A percentile compares a stretch with the other conserved stretches of the same genome.
phyloP scores from a whole-genome alignment of 2,113 vertebrate species.

The Silurus meridionalis region DNA sequence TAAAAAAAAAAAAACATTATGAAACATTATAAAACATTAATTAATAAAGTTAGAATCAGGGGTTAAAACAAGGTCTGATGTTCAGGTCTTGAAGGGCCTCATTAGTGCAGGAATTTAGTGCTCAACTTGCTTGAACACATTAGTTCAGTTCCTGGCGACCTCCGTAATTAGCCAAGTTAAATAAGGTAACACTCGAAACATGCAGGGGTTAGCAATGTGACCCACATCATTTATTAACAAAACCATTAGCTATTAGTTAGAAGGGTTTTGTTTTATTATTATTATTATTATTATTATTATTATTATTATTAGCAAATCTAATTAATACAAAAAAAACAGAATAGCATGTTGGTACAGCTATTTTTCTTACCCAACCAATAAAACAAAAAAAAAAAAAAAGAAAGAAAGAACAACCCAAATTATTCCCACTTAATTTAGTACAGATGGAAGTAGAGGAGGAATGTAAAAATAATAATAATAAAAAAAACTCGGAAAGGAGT shows the following conservation, averaged over 20 bases:
- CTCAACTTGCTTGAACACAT: neutral
- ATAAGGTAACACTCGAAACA: neutral
- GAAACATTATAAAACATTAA: neutral
- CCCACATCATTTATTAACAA: conserved; percentile 8
- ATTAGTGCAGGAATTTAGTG: neutral
- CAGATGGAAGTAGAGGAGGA: no score
- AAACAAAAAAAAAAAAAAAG: no score
- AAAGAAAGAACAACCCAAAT: no score
- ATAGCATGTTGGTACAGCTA: no score
- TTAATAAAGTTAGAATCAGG: neutral
- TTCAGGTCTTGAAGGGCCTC: neutral
- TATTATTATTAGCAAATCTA: no score
- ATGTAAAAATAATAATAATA: no score
- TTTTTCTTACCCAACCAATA: no score
- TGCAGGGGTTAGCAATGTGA: neutral
- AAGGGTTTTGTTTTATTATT: neutral
- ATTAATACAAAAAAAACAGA: no score
- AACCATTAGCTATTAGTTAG: conserved; percentile 10
- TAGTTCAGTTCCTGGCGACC: neutral
- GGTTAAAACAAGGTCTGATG: neutral
- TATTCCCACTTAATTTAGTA: no score
- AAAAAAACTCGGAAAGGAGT: no score
- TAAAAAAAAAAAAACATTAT: neutral
- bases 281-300: neutral
- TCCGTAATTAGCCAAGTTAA: conserved; percentile 12